Evolutionary conservation across 2,888 invertebrate genomes (phyloP).

Genomic region (Lissonota sp.): DNA sequence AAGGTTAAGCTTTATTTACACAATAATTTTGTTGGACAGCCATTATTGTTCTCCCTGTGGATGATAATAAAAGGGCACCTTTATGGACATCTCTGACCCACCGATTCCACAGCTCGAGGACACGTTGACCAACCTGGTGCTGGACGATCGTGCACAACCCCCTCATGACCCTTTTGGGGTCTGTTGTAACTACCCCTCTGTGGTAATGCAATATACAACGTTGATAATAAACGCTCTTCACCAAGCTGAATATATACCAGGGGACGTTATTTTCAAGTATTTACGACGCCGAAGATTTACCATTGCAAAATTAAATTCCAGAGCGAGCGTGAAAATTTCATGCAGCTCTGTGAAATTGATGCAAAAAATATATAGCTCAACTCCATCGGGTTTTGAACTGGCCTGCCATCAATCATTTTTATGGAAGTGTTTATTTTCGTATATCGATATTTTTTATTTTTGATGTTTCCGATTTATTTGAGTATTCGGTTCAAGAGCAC

Average conservation of each 20-base stretch:
- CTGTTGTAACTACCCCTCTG: constrained; percentile 2
- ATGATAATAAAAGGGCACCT: too few species aligned
- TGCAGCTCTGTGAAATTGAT: neutral
- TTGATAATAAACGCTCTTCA: constrained; percentile 17
- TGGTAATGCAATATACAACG: constrained; percentile 2
- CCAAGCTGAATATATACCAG: neutral
- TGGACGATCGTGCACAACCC: constrained; percentile 25
- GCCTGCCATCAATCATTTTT: too few species aligned
- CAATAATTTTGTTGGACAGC: too few species aligned
- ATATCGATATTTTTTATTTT: too few species aligned
- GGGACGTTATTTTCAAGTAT: neutral
- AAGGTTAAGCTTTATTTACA: too few species aligned
- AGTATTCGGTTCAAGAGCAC: too few species aligned
- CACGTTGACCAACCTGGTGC: neutral
- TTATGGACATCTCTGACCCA: too few species aligned
- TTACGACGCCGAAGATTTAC: neutral
- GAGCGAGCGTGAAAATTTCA: neutral
- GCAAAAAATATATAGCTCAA: too few species aligned
- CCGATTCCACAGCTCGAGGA: neutral
- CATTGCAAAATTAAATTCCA: neutral
- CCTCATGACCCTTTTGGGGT: constrained; percentile 8
- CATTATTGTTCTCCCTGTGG: too few species aligned
- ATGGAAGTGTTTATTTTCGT: too few species aligned
- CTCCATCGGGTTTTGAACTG: too few species aligned
- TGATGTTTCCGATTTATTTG: too few species aligned